Evolutionary conservation across 35 echinoderm and acorn worm genomes (phyloP), one percentile per base, ranked within the genome.

Genomic region (Diadema setosum): DNA sequence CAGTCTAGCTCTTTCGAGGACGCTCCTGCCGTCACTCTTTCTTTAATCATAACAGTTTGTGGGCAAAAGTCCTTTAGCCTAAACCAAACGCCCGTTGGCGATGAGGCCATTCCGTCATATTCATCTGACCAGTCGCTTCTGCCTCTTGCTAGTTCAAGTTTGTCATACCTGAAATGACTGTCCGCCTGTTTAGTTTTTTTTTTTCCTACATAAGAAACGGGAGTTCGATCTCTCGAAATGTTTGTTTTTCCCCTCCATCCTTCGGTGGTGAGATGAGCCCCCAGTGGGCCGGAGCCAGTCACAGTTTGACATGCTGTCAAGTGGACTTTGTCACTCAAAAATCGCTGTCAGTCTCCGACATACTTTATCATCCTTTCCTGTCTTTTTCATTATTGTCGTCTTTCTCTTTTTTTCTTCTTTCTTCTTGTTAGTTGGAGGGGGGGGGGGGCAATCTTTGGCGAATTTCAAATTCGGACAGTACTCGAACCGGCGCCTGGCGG

Each of bases 321-420:
- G 63, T 67, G 63, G 63, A 67, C 63, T 34, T 67, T n/a, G 63
- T 67, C 63, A 67, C 63, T 67, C 63, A 67, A n/a, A n/a, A n/a
- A n/a, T 67, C 63, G 17, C 63, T 0, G 5, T 20, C 58, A 20
- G n/a, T 63, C 63, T 33, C 29, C 27, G 12, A 12, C n/a, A n/a
- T n/a, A n/a, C n/a, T n/a, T n/a, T 34, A 67, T 67, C 63, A 16
- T 67, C 29, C n/a, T 67, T 26, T 67, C 63, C 16, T 67, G 63
- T 67, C 63, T 34, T 33, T 26, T 30, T 32, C 63, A 34, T 33
- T 32, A 67, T 32, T 34, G 9, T n/a, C n/a, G 63, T 33, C 63
- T 67, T 65, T 29, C 14, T n/a, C n/a, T n/a, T n/a, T n/a, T n/a
- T n/a, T n/a, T n/a, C n/a, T n/a, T n/a, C n/a, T n/a, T n/a, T n/a